These are phyloP conservation scores for Heliothis peltigera DNA, from an alignment of 2,888 invertebrate genomes.

Conservation along the genomic window DNA sequence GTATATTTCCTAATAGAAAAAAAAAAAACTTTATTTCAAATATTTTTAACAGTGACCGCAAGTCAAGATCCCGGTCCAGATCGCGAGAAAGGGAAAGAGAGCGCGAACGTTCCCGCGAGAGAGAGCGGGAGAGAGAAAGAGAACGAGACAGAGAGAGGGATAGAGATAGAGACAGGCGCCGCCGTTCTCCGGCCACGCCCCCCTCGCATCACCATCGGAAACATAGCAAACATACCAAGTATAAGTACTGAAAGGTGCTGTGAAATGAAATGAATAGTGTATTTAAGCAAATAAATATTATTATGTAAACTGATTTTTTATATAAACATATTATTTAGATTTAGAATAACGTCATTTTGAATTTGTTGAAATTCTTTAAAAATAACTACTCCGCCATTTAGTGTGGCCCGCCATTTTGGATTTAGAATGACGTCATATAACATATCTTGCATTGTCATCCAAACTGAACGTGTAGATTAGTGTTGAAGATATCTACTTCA, in stretches of 20 bases:
- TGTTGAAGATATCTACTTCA: too few species aligned
- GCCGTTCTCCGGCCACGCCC: slow-evolving; percentile 83
- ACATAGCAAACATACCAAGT: slow-evolving; percentile 84
- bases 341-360: too few species aligned
- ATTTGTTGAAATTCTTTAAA: too few species aligned
- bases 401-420: too few species aligned
- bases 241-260: slow-evolving; percentile 76
- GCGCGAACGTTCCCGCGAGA: slow-evolving; percentile 70
- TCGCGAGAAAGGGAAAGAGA: slow-evolving; percentile 74
- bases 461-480: too few species aligned
- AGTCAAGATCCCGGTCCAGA: slow-evolving; percentile 79
- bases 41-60: slow-evolving; percentile 72
- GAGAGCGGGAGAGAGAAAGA: slow-evolving; percentile 73
- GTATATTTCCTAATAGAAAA: not conserved
- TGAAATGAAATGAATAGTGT: slow-evolving; percentile 24
- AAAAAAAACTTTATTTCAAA: not conserved
- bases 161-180: slow-evolving; percentile 73
- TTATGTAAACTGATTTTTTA: slow-evolving; percentile 11
- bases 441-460: too few species aligned
- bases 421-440: too few species aligned
- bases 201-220: slow-evolving; percentile 83
- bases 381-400: too few species aligned
- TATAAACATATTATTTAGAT: too few species aligned
- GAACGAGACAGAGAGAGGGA: slow-evolving; percentile 74
- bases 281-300: slow-evolving; percentile 55